Evolutionary conservation across 2,888 invertebrate genomes (phyloP).

Genomic region (Parnassius orleans): DNA sequence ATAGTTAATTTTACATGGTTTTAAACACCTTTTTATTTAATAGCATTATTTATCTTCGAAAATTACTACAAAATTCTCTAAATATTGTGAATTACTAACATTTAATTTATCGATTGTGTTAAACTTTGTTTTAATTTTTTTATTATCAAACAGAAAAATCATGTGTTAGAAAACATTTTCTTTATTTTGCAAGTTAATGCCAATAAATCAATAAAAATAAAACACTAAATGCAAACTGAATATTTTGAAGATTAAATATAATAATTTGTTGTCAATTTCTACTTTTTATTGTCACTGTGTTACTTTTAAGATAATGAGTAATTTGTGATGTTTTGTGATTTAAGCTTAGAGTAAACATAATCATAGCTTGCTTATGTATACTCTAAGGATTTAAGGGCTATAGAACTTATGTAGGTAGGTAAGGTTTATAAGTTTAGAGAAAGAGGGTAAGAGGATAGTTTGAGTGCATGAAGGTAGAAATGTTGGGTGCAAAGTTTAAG

Average conservation of each 20-base stretch:
- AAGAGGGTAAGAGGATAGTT: slow-evolving; percentile 14
- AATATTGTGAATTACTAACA: slow-evolving; percentile 5
- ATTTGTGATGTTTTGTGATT: slow-evolving; percentile 4
- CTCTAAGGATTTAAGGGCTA: slow-evolving; percentile 2
- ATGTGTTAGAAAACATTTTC: no score
- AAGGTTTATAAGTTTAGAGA: slow-evolving; percentile 9
- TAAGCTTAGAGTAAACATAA: neutral
- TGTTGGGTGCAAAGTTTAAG: slow-evolving; percentile 54
- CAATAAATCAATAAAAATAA: no score
- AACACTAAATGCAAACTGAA: neutral
- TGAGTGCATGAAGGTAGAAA: slow-evolving; percentile 33
- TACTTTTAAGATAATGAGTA: neutral
- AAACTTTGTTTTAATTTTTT: slow-evolving; percentile 4
- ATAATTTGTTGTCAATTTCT: slow-evolving; percentile 8
- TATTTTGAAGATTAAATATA: no score
- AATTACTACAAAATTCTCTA: slow-evolving; percentile 20
- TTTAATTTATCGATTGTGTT: slow-evolving; percentile 8
- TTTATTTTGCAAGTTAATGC: no score
- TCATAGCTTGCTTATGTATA: no score
- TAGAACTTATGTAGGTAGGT: neutral
- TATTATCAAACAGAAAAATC: no score
- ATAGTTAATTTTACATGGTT: slow-evolving; percentile 14
- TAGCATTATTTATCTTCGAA: slow-evolving; percentile 10
- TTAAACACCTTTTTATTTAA: slow-evolving; percentile 12
- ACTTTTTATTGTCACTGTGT: slow-evolving; percentile 22